Base-by-base conservation (phyloP, 2,888 invertebrate genomes). In the Ceriagrion tenellum region DNA sequence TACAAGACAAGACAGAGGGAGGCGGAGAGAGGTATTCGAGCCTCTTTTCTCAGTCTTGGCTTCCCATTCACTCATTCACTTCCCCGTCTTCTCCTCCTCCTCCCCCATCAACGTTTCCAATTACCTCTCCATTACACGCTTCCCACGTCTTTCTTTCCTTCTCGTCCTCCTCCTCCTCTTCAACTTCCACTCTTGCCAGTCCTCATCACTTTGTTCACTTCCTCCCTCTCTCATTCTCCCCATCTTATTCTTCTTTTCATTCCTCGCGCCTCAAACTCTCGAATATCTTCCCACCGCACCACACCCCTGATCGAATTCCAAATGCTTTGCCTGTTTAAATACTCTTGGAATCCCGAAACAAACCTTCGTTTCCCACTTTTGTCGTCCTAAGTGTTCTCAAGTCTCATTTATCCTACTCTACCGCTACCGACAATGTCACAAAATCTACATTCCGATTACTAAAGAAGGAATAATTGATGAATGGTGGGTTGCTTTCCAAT, bases 121-220 rank as follows among this genome's bases (percentile, higher is more conserved):
- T 90, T 90, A 90, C 90, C 56, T 56, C 59, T 90, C 90, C 59
- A 90, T 90, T 90, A 90, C 56, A 35, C 59, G n/a, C 35, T 59
- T 59, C 56, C 55, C 59, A 3, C 56, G 16, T 26, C 90, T 55
- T 26, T 90, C 30, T 47, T 47, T 47, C 47, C 47, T 47, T 8
- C n/a, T 26, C 88, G 6, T 47, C 47, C 47, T 47, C 47, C n/a
- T 26, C 88, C 6, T 47, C 47, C 40, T 88, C 23, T 18, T 47
- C 47, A 47, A 40, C 13, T 35, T 47, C 13, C 88, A 35, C 4
- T 47, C 40, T 35, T 12, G 47, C 40, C 47, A 4, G 47, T 8
- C 8, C 47, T 8, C 47, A 4, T 47, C 47, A 4, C 47, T 47
- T 47, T 8, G 8, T 47, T 47, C 47, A 47, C n/a, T n/a, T n/a